phyloP scores from a whole-genome alignment of 2,888 invertebrate genomes.

The Thecophora atra region DNA sequence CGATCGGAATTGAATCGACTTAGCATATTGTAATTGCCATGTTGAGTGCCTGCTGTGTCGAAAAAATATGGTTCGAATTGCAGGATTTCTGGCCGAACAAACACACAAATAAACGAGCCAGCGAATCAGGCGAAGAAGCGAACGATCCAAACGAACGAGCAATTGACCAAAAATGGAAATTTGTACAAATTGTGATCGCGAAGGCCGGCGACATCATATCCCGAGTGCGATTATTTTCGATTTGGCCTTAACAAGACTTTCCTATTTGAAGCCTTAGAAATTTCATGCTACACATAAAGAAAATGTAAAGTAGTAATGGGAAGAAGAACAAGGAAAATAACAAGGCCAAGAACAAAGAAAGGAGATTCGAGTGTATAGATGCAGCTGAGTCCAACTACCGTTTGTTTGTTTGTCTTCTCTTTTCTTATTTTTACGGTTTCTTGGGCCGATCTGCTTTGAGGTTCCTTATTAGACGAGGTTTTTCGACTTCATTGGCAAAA shows the following conservation, averaged over 20 bases:
- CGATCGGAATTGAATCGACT: slow-evolving; percentile 19
- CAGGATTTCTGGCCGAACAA: slow-evolving; percentile 15
- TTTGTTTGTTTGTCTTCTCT: slow-evolving; percentile 1
- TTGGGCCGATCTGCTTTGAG: slow-evolving; percentile 25
- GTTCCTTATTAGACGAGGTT: slow-evolving; percentile 25
- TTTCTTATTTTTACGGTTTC: neutral
- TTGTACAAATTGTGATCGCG: slow-evolving; percentile 42
- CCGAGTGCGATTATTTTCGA: slow-evolving; percentile 27
- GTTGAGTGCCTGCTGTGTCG: slow-evolving; percentile 25
- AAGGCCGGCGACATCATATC: slow-evolving; percentile 33
- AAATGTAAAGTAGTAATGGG: slow-evolving; percentile 11
- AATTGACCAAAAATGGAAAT: slow-evolving; percentile 43
- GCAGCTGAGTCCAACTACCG: slow-evolving; percentile 18
- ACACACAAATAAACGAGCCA: neutral
- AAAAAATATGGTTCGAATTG: slow-evolving; percentile 5
- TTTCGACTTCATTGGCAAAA: slow-evolving; percentile 13
- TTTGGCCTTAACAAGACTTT: slow-evolving; percentile 13
- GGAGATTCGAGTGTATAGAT: neutral
- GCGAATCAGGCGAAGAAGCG: neutral
- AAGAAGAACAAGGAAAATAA: neutral
- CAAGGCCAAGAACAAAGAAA: neutral
- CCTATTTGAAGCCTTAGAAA: slow-evolving; percentile 3
- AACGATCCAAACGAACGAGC: slow-evolving; percentile 3
- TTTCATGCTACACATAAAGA: slow-evolving; percentile 22
- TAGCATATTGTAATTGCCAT: slow-evolving; percentile 42